Conservation (phyloP, 2,888 invertebrate species). For the Tenthredo scrophulariae region DNA sequence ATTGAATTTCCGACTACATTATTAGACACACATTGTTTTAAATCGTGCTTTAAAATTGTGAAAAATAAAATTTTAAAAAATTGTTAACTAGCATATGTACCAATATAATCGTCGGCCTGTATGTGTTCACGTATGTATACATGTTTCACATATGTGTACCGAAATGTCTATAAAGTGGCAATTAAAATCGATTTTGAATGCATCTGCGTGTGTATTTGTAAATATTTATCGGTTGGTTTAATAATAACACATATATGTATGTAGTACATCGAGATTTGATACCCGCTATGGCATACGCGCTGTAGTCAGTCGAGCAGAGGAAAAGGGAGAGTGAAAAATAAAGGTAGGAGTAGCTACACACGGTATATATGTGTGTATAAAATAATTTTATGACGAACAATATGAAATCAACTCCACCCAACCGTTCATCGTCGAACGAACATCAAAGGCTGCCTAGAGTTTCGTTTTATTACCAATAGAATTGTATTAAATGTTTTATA, state of each 20-base stretch:
- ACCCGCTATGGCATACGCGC: neutral
- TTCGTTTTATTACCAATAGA: slow-evolving; percentile 26
- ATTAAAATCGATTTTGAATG: neutral
- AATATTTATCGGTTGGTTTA: slow-evolving; percentile 6
- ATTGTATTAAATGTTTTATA: slow-evolving; percentile 44
- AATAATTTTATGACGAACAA: slow-evolving; percentile 44
- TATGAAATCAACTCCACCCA: slow-evolving; percentile 23
- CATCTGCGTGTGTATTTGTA: neutral
- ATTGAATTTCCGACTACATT: neutral
- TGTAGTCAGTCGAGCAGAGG: neutral
- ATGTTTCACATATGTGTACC: neutral
- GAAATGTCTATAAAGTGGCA: neutral
- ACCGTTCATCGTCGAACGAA: slow-evolving; percentile 15
- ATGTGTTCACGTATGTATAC: no score
- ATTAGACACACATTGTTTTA: no score
- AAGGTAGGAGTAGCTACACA: neutral
- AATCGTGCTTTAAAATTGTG: neutral
- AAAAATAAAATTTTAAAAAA: neutral
- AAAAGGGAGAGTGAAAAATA: neutral
- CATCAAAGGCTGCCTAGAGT: slow-evolving; percentile 26
- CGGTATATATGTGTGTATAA: neutral
- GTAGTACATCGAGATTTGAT: neutral
- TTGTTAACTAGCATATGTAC: neutral
- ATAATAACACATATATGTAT: neutral
- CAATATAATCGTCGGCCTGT: neutral